Base-by-base conservation (phyloP, 2,113 vertebrate genomes). In the Callopanchax toddi region DNA sequence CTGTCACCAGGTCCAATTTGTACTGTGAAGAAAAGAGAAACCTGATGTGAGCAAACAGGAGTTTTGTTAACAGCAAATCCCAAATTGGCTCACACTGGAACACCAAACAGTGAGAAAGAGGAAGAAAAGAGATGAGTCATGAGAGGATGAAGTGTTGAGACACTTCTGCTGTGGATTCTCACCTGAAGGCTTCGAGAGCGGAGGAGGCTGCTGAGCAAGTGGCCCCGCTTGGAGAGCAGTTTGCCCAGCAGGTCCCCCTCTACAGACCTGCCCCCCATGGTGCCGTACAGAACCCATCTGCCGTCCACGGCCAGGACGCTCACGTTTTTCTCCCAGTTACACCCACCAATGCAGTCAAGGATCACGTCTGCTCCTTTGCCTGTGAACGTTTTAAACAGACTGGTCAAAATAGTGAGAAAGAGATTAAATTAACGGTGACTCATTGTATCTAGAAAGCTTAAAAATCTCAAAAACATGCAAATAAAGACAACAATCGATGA, bases 321-420 rank as follows among this genome's bases (percentile, higher is more conserved):
- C 60, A 94, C 76, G 48, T 96, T 96, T 67, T 93, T 93, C 83
- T 95, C 92, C 93, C 94, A 96, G 64, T 88, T 85, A 5, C 86
- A 62, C 37, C 92, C 87, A 3, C 93, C 93, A 39, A 95, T 81
- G 67, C 93, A 95, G 71, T 96, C 95, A 15, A 96, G 91, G 81
- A 96, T 94, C 45, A 96, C 37, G 43, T 95, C 87, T 12, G 87
- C 93, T 76, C 95, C 95, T 52, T 83, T 88, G 23, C 93, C 94
- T 96, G 70, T 18, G n/a, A 58, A 32, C 37, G 65, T 56, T 0
- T 69, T 11, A 45, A 11, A 26, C 15, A 29, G 15, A 51, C 11
- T n/a, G n/a, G n/a, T n/a, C n/a, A n/a, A n/a, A n/a, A n/a, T n/a
- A n/a, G n/a, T n/a, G n/a, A n/a, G n/a, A n/a, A n/a, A n/a, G n/a